Percentiles rank a stretch among this genome's conserved stretches.
Conservation (phyloP, 2,888 invertebrate genomes). For the Meloe dianella region DNA sequence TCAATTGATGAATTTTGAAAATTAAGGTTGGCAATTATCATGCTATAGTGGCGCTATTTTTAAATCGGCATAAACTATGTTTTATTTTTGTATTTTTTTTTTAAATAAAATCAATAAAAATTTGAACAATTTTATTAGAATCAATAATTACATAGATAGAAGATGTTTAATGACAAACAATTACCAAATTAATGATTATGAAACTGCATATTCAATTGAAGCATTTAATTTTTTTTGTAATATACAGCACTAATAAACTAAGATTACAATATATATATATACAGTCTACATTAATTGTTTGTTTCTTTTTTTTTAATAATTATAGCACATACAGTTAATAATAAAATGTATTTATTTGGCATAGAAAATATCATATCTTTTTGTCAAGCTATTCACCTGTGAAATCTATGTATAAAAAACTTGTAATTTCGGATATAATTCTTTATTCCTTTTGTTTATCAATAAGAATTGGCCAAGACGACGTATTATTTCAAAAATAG, state of each 20-base stretch:
- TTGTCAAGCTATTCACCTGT: constrained; percentile 39
- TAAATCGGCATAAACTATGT: not conserved
- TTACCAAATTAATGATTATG: not conserved
- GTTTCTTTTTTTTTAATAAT: constrained; percentile 38
- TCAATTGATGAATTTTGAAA: not conserved
- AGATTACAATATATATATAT: constrained; percentile 24
- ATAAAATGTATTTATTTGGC: constrained; percentile 54
- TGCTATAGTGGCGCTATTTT: not conserved
- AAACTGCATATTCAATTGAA: not conserved
- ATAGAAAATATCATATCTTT: constrained; percentile 52
- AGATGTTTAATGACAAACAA: constrained; percentile 3
- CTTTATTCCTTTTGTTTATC: not conserved
- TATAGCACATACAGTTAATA: constrained; percentile 49
- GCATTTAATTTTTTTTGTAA: constrained; percentile 9
- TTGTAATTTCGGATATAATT: not conserved
- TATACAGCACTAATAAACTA: constrained; percentile 24
- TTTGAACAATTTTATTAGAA: constrained; percentile 5
- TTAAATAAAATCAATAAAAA: not conserved
- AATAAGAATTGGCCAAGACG: not conserved
- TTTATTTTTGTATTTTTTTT: not conserved
- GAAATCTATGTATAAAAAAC: constrained; percentile 17
- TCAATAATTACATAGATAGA: not conserved
- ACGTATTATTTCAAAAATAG: not conserved
- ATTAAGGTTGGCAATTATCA: not conserved
- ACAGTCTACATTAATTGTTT: constrained; percentile 24